phyloP scores from a whole-genome alignment of 2,113 vertebrate genomes.

The Nesoenas mayeri region DNA sequence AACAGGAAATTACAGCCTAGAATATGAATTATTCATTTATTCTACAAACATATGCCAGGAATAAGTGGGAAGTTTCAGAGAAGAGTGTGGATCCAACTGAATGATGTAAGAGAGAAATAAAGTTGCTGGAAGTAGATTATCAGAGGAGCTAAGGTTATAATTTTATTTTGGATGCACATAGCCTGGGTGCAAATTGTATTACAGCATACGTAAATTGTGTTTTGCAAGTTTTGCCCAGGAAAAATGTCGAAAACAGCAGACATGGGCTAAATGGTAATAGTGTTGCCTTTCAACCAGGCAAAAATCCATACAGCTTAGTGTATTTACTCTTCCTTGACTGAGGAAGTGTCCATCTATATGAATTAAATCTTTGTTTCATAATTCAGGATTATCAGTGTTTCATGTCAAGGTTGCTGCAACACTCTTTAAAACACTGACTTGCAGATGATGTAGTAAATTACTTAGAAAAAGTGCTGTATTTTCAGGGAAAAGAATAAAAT shows the following conservation, averaged over 20 bases:
- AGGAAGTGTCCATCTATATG: not conserved
- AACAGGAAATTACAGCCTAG: slow-evolving; percentile 38
- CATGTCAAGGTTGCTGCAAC: not conserved
- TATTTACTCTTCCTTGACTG: not conserved
- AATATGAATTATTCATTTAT: slow-evolving; percentile 31
- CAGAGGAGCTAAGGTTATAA: not conserved
- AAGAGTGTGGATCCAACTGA: not conserved
- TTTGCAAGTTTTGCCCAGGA: not conserved
- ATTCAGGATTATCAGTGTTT: not conserved
- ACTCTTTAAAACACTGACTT: not conserved
- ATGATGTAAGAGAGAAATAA: not conserved
- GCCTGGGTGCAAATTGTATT: not conserved
- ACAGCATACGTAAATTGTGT: not conserved
- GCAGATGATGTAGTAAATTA: not conserved
- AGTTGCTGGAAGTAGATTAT: not conserved
- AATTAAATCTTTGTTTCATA: not conserved
- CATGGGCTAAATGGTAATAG: not conserved
- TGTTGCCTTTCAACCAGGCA: not conserved
- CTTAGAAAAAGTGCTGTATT: not conserved
- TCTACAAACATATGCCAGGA: not conserved
- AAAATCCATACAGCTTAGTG: not conserved
- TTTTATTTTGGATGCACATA: not conserved
- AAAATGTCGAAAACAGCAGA: not conserved
- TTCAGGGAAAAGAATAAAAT: not conserved
- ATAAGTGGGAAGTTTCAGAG: not conserved